phyloP scores from a whole-genome alignment of 2,888 invertebrate genomes.

The Melolontha melolontha region DNA sequence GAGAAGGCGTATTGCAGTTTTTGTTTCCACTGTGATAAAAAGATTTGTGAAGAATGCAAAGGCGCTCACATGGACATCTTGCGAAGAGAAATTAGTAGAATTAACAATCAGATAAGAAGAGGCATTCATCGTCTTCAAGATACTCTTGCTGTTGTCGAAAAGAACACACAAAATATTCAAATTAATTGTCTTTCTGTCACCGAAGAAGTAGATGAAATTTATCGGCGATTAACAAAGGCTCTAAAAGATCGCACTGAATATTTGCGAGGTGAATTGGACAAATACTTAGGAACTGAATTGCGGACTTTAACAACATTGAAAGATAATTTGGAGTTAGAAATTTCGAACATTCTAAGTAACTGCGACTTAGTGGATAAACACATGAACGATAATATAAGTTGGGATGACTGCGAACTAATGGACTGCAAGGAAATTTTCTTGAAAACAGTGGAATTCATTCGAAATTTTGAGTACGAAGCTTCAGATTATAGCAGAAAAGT shows the following conservation, averaged over 20 bases:
- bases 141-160: slow-evolving; percentile 84
- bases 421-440: slow-evolving; percentile 96
- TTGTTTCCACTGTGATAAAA: slow-evolving; percentile 97
- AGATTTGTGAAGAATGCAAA: slow-evolving; percentile 96
- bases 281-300: slow-evolving; percentile 89
- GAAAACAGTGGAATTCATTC: slow-evolving; percentile 94
- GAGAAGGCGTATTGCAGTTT: slow-evolving; percentile 89
- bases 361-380: slow-evolving; percentile 96
- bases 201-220: slow-evolving; percentile 95
- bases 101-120: slow-evolving; percentile 75
- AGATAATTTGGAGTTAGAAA: slow-evolving; percentile 94
- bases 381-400: slow-evolving; percentile 85
- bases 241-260: slow-evolving; percentile 91
- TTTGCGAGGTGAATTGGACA: slow-evolving; percentile 90
- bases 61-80: slow-evolving; percentile 96
- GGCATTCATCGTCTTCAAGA: slow-evolving; percentile 91
- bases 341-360: slow-evolving; percentile 95
- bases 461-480: slow-evolving; percentile 94
- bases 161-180: slow-evolving; percentile 88
- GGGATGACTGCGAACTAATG: slow-evolving; percentile 93
- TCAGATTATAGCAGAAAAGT: slow-evolving; percentile 89
- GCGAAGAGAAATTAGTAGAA: slow-evolving; percentile 71
- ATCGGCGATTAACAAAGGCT: slow-evolving; percentile 87
- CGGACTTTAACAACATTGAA: slow-evolving; percentile 87
- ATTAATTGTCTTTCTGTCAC: slow-evolving; percentile 90